Conservation (phyloP, 2,113 vertebrate genomes). For the Pelvicachromis taeniatus region DNA sequence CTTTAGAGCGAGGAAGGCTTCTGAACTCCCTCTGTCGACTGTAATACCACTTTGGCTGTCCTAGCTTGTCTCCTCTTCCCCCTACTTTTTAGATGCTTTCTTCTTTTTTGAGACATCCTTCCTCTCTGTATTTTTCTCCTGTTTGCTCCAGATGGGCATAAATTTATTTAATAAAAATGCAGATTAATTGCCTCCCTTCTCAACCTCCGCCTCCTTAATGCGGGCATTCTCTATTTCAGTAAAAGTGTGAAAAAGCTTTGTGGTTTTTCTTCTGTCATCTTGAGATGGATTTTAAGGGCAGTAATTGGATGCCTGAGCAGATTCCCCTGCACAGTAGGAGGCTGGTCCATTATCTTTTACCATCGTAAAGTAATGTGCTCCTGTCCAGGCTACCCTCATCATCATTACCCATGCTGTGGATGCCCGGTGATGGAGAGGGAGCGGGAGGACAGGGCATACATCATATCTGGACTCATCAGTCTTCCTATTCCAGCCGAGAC, state of each 20-base stretch:
- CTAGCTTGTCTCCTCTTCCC: neutral
- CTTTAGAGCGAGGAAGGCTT: conserved; percentile 29
- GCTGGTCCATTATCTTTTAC: conserved; percentile 68
- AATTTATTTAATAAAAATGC: conserved; percentile 44
- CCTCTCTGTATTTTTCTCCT: neutral
- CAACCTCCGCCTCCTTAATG: neutral
- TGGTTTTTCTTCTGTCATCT: conserved; percentile 50
- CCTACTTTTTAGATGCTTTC: neutral
- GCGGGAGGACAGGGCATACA: conserved; percentile 62
- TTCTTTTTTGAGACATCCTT: neutral
- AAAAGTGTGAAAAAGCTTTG: conserved; percentile 23
- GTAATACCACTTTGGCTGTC: neutral
- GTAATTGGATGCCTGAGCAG: conserved; percentile 67
- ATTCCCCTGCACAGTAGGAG: conserved; percentile 59
- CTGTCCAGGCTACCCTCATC: conserved; percentile 63
- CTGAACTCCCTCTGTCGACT: neutral
- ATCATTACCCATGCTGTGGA: conserved; percentile 65
- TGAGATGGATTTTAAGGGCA: conserved; percentile 59
- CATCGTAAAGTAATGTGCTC: conserved; percentile 57
- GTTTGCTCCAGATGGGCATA: conserved; percentile 3
- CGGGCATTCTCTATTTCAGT: conserved; percentile 14
- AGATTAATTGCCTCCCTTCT: conserved; percentile 34
- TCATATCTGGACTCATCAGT: conserved; percentile 68
- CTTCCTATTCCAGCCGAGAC: conserved; percentile 54
- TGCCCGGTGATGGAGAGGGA: conserved; percentile 61